Conservation (phyloP, 2,113 vertebrate species). For the Telmatochromis brachygnathus region DNA sequence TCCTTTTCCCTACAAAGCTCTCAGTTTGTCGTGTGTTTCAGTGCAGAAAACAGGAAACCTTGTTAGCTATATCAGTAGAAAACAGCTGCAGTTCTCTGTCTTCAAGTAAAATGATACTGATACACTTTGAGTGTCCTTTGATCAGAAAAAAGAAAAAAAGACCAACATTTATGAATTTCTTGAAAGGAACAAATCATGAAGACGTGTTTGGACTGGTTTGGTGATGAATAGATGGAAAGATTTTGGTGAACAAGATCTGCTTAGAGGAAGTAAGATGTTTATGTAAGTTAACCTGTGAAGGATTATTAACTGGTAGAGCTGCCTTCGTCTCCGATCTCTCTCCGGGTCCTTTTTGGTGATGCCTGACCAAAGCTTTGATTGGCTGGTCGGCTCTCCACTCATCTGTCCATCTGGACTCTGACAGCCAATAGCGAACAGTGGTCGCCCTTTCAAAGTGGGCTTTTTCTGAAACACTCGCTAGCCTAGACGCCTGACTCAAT, state of each 20-base stretch:
- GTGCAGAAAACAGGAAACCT: background rate
- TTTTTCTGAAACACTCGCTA: background rate
- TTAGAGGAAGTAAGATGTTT: background rate
- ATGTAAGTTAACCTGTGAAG: background rate
- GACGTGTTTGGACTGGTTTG: background rate
- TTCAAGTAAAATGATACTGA: background rate
- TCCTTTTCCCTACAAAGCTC: background rate
- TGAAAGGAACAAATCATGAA: background rate
- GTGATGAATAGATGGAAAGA: background rate
- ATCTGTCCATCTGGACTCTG: background rate
- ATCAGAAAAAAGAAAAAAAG: background rate
- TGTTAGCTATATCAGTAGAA: background rate
- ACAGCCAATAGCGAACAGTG: background rate
- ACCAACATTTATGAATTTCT: background rate
- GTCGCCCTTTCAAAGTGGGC: background rate
- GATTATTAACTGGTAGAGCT: background rate
- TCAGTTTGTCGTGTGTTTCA: background rate
- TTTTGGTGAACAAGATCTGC: background rate
- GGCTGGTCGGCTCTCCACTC: background rate
- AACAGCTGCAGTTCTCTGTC: background rate
- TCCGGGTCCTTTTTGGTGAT: background rate
- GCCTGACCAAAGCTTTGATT: background rate
- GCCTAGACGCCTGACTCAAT: background rate
- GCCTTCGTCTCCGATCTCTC: background rate
- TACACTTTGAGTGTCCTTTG: background rate